phyloP scores from a whole-genome alignment of 2,888 invertebrate species.

The Polyommatus icarus region DNA sequence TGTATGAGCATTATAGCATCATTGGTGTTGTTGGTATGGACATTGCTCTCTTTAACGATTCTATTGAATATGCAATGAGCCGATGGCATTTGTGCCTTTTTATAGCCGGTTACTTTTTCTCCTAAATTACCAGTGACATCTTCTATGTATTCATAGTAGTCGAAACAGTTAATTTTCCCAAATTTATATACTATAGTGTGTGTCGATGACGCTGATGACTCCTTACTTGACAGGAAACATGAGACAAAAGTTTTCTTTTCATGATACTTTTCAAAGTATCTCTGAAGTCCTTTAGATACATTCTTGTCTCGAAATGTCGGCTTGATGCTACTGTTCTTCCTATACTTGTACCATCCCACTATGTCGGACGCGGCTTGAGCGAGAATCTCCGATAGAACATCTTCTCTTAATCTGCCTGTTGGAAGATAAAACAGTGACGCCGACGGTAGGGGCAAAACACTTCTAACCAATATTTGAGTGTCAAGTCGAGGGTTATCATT shows the following conservation, averaged over 20 bases:
- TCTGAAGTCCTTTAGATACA: constrained; percentile 82
- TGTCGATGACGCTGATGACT: constrained; percentile 76
- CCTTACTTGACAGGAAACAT: constrained; percentile 80
- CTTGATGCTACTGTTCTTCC: constrained; percentile 74
- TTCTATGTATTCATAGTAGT: constrained; percentile 76
- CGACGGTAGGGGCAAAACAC: constrained; percentile 81
- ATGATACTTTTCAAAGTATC: constrained; percentile 76
- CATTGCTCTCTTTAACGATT: constrained; percentile 67
- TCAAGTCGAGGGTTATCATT: constrained; percentile 82
- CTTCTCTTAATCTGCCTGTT: constrained; percentile 79
- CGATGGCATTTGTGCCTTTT: constrained; percentile 58
- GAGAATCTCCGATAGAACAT: constrained; percentile 76
- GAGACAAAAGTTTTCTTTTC: constrained; percentile 82
- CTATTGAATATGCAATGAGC: constrained; percentile 67
- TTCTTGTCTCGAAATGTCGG: constrained; percentile 83
- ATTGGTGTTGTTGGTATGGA: constrained; percentile 60
- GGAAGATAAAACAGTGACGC: constrained; percentile 80
- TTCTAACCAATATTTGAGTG: constrained; percentile 82
- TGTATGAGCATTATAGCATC: constrained; percentile 71
- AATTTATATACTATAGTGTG: constrained; percentile 83
- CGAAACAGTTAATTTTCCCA: constrained; percentile 78
- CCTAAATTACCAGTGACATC: constrained; percentile 78
- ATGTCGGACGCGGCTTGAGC: constrained; percentile 77
- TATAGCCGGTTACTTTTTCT: constrained; percentile 73
- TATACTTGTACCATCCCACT: constrained; percentile 85